Conservation (phyloP, 37 sponge, comb jelly and placozoan genomes). For the Tethya wilhelma region DNA sequence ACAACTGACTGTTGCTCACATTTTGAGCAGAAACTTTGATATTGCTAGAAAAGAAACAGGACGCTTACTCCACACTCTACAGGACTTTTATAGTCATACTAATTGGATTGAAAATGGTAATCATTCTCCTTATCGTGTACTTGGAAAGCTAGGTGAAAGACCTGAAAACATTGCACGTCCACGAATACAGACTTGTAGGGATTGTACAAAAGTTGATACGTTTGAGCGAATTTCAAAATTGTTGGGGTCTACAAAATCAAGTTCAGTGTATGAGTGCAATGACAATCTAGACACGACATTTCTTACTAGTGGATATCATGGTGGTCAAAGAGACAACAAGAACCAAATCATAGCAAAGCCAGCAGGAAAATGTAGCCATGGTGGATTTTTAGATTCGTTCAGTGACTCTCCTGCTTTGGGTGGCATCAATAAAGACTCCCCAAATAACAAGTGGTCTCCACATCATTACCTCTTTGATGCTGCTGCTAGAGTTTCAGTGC, state of each 20-base stretch:
- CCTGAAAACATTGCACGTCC: constrained; percentile 26
- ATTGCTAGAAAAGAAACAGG: constrained; percentile 33
- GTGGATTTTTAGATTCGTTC: constrained; percentile 26
- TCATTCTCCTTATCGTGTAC: background rate
- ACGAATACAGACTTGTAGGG: constrained; percentile 9
- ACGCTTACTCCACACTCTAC: constrained; percentile 51
- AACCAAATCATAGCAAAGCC: constrained; percentile 5
- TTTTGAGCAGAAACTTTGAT: constrained; percentile 5
- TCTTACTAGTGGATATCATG: constrained; percentile 53
- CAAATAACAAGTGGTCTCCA: constrained; percentile 11
- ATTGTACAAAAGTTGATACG: constrained; percentile 16
- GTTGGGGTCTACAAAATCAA: background rate
- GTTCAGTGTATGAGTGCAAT: background rate
- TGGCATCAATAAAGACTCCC: constrained; percentile 51
- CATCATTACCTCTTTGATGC: constrained; percentile 19
- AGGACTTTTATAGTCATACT: constrained; percentile 65
- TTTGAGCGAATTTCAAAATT: background rate
- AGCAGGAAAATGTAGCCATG: constrained; percentile 49
- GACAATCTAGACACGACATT: background rate
- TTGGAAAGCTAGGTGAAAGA: background rate
- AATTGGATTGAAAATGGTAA: constrained; percentile 59
- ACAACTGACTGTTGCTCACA: constrained; percentile 3
- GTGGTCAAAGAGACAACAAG: constrained; percentile 6
- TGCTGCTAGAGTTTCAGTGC: constrained; percentile 20
- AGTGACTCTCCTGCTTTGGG: background rate